Conservation (phyloP, 2,888 invertebrate genomes). For the Osmoderma eremita region DNA sequence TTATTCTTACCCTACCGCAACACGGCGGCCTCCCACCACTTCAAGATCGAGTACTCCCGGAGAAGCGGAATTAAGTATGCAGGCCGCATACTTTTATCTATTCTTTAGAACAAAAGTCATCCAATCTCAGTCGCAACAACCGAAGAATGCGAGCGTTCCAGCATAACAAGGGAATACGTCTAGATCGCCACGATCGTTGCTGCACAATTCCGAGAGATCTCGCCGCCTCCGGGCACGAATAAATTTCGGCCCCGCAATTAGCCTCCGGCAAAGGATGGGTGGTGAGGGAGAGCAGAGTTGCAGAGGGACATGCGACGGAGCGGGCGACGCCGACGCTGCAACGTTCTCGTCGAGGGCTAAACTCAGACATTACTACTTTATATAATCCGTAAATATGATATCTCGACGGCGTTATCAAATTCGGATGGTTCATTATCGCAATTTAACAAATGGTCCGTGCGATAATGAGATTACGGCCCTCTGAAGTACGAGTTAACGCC, state of each 20-base stretch:
- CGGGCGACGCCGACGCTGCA: conserved; percentile 50
- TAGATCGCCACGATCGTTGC: conserved; percentile 17
- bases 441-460: conserved; percentile 61
- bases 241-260: conserved; percentile 60
- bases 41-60: not conserved
- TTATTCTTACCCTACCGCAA: conserved; percentile 16
- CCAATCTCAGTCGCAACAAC: conserved; percentile 46
- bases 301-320: too few relatives aligned
- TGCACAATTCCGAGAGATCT: conserved; percentile 30
- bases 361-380: conserved; percentile 59
- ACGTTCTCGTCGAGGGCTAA: conserved; percentile 57
- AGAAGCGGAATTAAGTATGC: conserved; percentile 46
- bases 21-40: conserved; percentile 11
- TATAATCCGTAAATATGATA: conserved; percentile 62
- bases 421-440: conserved; percentile 63
- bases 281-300: too few relatives aligned
- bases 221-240: conserved; percentile 57
- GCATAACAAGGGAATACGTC: conserved; percentile 34
- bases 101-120: conserved; percentile 46
- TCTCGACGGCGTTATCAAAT: conserved; percentile 62
- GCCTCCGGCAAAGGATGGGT: too few relatives aligned
- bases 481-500: conserved; percentile 39
- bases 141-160: conserved; percentile 44
- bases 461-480: conserved; percentile 40
- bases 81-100: conserved; percentile 47